Conservation (phyloP, 2,797 vertebrate genomes). For the Cryptoblepharus egeriae region DNA sequence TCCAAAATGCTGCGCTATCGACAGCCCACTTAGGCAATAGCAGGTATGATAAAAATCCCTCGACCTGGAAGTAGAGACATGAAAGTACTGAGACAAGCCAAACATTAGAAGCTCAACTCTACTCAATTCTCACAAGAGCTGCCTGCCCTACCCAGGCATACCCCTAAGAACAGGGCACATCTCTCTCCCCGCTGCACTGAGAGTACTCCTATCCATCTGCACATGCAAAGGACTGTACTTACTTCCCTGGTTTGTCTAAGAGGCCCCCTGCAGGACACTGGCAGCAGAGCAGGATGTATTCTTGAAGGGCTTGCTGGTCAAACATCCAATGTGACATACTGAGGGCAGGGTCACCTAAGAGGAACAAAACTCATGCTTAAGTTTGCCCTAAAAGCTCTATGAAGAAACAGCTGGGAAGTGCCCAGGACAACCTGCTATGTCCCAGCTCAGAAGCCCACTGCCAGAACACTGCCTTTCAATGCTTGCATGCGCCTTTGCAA, state of each 20-base stretch:
- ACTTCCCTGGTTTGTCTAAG: slow-evolving; percentile 98
- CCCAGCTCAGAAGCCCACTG: neutral
- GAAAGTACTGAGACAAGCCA: neutral
- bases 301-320: slow-evolving; percentile 93
- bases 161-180: neutral
- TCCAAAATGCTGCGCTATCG: slow-evolving; percentile 94
- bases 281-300: slow-evolving; percentile 97
- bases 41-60: slow-evolving; percentile 98
- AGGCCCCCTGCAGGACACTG: slow-evolving; percentile 93
- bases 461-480: neutral
- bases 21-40: slow-evolving; percentile 95
- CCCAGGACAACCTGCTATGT: neutral
- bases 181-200: neutral
- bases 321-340: slow-evolving; percentile 94
- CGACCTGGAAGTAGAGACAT: slow-evolving; percentile 77
- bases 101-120: neutral
- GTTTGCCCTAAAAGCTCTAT: neutral
- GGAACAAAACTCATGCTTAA: neutral
- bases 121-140: neutral
- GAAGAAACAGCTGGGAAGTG: neutral
- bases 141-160: no score
- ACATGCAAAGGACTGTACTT: slow-evolving; percentile 80
- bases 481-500: neutral
- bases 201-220: no score
- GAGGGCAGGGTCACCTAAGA: slow-evolving; percentile 86